These are phyloP conservation scores for Zootoca vivipara DNA, from an alignment of 2,113 vertebrate species.

Conservation along the genomic window DNA sequence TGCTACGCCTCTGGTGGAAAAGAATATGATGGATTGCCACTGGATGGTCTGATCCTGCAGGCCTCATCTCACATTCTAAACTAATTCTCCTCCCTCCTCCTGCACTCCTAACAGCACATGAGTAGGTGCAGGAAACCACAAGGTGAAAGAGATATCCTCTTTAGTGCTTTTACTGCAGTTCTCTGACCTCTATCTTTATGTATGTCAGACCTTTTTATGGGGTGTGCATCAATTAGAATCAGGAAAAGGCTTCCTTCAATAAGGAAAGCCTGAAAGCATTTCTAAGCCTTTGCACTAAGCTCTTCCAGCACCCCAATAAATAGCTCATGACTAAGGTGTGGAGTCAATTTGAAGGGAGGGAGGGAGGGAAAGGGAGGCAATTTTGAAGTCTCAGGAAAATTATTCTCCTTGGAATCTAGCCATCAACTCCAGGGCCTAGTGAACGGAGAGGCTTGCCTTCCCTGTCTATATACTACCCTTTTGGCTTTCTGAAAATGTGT, in stretches of 20 bases:
- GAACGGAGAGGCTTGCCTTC: conserved; percentile 35
- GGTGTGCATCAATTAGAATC: neutral
- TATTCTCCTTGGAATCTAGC: conserved; percentile 4
- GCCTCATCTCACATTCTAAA: no score
- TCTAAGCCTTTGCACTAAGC: neutral
- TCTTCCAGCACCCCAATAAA: neutral
- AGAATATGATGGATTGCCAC: no score
- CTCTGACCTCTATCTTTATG: neutral
- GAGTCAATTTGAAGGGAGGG: neutral
- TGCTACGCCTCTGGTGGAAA: no score
- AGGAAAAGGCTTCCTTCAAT: neutral
- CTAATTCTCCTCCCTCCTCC: no score
- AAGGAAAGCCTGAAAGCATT: neutral
- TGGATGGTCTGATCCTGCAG: no score
- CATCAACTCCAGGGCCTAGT: conserved; percentile 25
- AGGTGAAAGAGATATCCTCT: neutral
- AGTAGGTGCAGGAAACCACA: neutral
- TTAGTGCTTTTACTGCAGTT: neutral
- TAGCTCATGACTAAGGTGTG: neutral
- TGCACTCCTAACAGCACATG: neutral
- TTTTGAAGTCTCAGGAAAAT: conserved; percentile 22
- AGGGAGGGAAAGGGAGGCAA: neutral
- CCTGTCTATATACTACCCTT: neutral
- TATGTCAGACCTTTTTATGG: neutral
- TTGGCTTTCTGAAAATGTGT: neutral